These are phyloP conservation scores for Pluvialis apricaria DNA, from an alignment of 2,113 vertebrate genomes.

Conservation along the genomic window DNA sequence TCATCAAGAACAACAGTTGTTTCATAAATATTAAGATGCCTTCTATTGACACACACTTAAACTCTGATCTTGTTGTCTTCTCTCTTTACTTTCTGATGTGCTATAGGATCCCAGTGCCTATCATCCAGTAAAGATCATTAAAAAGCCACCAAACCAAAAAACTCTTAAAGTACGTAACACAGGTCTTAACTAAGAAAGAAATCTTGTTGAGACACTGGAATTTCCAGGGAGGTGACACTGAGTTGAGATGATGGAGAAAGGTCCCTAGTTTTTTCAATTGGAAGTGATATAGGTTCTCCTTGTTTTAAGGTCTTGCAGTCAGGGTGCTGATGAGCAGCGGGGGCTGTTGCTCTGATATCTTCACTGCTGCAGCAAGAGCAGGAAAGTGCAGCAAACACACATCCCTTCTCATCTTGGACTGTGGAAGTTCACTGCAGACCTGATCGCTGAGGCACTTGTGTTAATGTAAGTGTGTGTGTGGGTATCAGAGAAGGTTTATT, in stretches of 20 bases:
- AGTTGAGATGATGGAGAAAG: background rate
- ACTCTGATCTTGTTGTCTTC: background rate
- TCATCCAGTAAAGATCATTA: background rate
- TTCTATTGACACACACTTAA: background rate
- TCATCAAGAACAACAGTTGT: background rate
- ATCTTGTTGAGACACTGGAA: background rate
- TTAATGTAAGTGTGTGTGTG: accelerated
- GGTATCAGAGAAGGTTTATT: background rate
- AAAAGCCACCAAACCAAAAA: background rate
- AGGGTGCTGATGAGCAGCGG: background rate
- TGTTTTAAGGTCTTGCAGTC: background rate
- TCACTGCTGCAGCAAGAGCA: background rate
- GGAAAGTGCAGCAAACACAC: accelerated
- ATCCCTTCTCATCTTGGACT: background rate
- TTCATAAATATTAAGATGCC: background rate
- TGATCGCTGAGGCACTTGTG: background rate
- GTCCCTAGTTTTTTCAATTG: background rate
- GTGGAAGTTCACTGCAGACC: background rate
- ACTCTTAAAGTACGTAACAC: background rate
- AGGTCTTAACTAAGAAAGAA: background rate
- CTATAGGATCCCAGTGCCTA: background rate
- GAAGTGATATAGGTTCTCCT: background rate
- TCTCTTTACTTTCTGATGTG: background rate
- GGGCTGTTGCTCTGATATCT: background rate
- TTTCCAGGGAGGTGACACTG: background rate